Evolutionary conservation across 2,113 vertebrate genomes (phyloP), one percentile per base, ranked within the genome.

Genomic region (Heloderma charlesbogerti): DNA sequence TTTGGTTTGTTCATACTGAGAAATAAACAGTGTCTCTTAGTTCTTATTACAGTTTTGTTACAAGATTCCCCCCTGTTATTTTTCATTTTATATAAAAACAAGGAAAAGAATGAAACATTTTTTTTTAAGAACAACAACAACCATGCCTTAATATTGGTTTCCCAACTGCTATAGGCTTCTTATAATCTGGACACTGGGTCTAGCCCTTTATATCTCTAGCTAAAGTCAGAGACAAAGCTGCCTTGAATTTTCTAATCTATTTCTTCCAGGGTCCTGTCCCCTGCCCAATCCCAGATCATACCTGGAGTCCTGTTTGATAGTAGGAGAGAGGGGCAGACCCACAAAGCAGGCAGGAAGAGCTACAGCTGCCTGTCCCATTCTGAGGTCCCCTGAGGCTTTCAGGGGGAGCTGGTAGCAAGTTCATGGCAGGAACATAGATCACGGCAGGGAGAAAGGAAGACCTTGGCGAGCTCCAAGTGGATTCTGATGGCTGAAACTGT

Each of bases 21-120:
- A 88, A 88, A 51, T 72, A 74, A 74, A 86, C n/a, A 83, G 15
- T 82, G n/a, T 54, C 48, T 89, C 34, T 16, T 69, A 37, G 45
- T 60, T 83, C 71, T 92, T 86, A 66, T 84, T 84, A 0, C 20
- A 37, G 0, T 40, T 88, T 6, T 6, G 15, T 83, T 27, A 78
- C 31, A 29, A 78, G 77, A 20, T 4, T 34, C 63, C 29, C 20
- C 60, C 7, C 25, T 75, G 89, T 63, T 43, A 57, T 78, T 34
- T 84, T 84, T 34, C 29, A 72, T 25, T 74, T 89, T 27, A 34
- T 84, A 51, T 18, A 66, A 51, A 77, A 12, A 66, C 48, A 92
- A 22, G 54, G 60, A 91, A 81, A 71, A 13, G 77, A n/a, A 79
- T 54, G 9, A 8, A 43, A 10, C n/a, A 92, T n/a, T n/a, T n/a